These are phyloP conservation scores for Cossypha dichroa DNA, from an alignment of 2,797 vertebrate genomes.

Conservation along the genomic window DNA sequence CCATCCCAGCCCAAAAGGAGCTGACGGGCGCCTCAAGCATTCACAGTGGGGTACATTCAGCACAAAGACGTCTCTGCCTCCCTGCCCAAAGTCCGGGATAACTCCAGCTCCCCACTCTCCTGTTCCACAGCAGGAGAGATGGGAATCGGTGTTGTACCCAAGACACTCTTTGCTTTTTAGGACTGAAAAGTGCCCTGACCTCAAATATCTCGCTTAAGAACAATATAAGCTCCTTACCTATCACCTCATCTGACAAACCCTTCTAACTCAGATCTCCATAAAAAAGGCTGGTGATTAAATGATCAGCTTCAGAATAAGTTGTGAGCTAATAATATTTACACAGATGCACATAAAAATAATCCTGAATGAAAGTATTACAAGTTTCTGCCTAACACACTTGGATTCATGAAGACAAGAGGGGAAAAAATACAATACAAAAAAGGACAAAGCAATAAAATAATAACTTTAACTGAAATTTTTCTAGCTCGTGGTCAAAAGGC, in stretches of 20 bases:
- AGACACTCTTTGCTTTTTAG: not conserved
- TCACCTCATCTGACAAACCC: not conserved
- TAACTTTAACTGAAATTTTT: not conserved
- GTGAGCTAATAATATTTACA: not conserved
- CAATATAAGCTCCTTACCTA: not conserved
- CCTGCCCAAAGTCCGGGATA: not conserved
- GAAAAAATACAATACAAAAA: not conserved
- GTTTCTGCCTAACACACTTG: not conserved
- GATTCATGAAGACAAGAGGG: not conserved
- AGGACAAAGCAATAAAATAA: not conserved
- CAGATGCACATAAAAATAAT: not conserved
- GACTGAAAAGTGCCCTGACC: not conserved
- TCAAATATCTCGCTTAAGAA: not conserved
- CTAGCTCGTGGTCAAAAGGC: not conserved
- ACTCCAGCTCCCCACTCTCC: not conserved
- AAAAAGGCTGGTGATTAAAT: not conserved
- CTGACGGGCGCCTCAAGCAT: not conserved
- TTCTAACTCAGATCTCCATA: not conserved
- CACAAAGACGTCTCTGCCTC: not conserved
- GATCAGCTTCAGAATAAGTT: not conserved
- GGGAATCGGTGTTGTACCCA: rapidly evolving
- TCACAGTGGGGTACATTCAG: not conserved
- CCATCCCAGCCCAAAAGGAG: not conserved
- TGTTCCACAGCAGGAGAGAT: not conserved
- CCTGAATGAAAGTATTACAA: not conserved